These are phyloP conservation scores for Prionailurus bengalensis DNA, from an alignment of 2,113 vertebrate genomes.

Conservation along the genomic window DNA sequence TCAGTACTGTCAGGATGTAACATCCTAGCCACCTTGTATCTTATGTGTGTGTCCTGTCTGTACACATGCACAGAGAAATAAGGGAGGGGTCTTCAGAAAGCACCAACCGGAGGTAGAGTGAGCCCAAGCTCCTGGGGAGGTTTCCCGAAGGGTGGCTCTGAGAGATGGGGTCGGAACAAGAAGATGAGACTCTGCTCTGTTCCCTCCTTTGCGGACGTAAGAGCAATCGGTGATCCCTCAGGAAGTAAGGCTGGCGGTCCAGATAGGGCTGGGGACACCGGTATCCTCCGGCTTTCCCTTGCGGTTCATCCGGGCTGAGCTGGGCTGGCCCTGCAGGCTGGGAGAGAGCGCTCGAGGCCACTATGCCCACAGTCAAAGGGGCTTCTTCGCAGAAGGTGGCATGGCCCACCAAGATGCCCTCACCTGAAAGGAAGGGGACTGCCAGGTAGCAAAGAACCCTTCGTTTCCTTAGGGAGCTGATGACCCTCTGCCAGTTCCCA, in stretches of 20 bases:
- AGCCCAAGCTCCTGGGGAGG: background rate
- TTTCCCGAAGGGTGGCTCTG: background rate
- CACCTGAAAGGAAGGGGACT: background rate
- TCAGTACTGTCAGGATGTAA: background rate
- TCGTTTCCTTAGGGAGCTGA: background rate
- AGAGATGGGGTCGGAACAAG: rapidly evolving
- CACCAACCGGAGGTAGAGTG: background rate
- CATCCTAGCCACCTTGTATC: background rate
- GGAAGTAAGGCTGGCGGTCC: background rate
- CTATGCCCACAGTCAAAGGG: background rate
- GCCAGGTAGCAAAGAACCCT: background rate
- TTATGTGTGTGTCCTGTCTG: background rate
- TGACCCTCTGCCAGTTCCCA: background rate
- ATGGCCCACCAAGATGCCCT: background rate
- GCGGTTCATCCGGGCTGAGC: background rate
- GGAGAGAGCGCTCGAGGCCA: background rate
- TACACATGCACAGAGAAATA: background rate
- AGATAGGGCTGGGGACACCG: rapidly evolving
- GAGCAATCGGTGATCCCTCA: no score
- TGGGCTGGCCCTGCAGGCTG: background rate
- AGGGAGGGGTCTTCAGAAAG: background rate
- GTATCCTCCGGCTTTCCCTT: background rate
- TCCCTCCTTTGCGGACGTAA: background rate
- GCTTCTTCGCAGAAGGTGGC: background rate
- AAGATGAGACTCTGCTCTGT: background rate